A percentile compares a stretch with the other conserved stretches of the same genome.
These are phyloP conservation scores for Halcyon leucocephala DNA, from an alignment of 2,797 vertebrate genomes.

Conservation along the genomic window DNA sequence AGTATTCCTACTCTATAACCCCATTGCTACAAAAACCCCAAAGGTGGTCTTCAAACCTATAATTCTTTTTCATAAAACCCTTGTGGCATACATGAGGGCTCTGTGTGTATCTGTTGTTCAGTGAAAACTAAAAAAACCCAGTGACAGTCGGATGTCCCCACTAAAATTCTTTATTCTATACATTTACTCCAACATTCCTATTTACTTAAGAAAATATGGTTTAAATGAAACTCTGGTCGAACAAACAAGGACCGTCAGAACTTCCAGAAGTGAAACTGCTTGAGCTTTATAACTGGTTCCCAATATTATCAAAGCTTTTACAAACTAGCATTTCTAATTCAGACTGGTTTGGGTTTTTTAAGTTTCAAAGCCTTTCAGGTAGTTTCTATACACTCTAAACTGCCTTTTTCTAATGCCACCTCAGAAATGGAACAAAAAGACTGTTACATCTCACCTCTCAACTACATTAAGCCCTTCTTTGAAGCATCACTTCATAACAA, in stretches of 20 bases:
- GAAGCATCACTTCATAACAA: conserved; percentile 30
- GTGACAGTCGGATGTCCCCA: background rate
- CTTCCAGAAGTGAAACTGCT: background rate
- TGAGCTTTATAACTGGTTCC: background rate
- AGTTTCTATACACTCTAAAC: background rate
- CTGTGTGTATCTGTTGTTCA: background rate
- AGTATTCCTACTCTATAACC: background rate
- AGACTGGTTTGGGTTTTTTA: background rate
- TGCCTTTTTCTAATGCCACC: background rate
- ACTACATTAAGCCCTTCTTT: conserved; percentile 5
- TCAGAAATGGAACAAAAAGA: background rate
- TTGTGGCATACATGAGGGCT: background rate
- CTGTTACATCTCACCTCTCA: background rate
- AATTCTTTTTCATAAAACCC: background rate
- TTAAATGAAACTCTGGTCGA: background rate
- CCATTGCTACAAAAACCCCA: background rate
- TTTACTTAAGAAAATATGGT: background rate
- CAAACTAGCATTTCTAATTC: conserved; percentile 14
- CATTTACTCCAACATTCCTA: background rate
- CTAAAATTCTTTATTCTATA: background rate
- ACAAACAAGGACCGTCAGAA: background rate
- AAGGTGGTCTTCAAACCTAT: background rate
- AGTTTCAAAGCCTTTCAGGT: conserved; percentile 14
- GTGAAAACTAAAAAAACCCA: background rate
- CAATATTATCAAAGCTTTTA: background rate